Evolutionary conservation across 2,797 vertebrate species (phyloP), one percentile per base, ranked within the genome.

Genomic region (Crenuchus spilurus): DNA sequence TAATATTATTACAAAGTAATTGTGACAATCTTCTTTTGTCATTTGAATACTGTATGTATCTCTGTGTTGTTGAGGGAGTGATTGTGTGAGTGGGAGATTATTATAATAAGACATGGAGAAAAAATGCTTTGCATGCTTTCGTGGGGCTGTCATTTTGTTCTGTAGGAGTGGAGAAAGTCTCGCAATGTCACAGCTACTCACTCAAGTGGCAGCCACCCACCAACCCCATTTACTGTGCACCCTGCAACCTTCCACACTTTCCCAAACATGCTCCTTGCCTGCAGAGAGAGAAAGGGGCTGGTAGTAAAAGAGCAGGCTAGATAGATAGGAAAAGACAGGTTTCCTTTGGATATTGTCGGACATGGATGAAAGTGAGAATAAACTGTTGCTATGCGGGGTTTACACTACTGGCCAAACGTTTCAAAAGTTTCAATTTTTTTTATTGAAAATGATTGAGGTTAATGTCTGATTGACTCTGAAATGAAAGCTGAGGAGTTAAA

Each of bases 91-190:
- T 20, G 18, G 18, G 10, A 37, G 57, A 39, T 60, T 22, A 39
- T 60, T 22, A 60, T 37, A 20, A 60, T 57, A n/a, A 39, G 18
- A 9, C 16, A 35, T n/a, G 6, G 57, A 22, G 41, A 51, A 39
- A 16, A 46, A 28, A 51, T 20, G 72, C 51, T 37, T n/a, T 18
- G 28, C 13, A 16, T 30, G 41, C 14, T 18, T 48, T 58, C 41
- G 20, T 26, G 51, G 18, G 54, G 44, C 51, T 66, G 51, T 42
- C 48, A 20, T 46, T 5, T 14, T 57, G 44, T 16, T 44, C 39
- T 33, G 37, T 63, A 51, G 41, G 51, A 65, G 30, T 65, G 49
- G 41, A 42, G 41, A 66, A 9, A 20, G 41, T 55, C 13, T 46
- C 11, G 5, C 37, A 13, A 22, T 30, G 4, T 22, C 9, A 37